phyloP scores from a whole-genome alignment of 2,888 invertebrate species.

The Halocaridina rubra region DNA sequence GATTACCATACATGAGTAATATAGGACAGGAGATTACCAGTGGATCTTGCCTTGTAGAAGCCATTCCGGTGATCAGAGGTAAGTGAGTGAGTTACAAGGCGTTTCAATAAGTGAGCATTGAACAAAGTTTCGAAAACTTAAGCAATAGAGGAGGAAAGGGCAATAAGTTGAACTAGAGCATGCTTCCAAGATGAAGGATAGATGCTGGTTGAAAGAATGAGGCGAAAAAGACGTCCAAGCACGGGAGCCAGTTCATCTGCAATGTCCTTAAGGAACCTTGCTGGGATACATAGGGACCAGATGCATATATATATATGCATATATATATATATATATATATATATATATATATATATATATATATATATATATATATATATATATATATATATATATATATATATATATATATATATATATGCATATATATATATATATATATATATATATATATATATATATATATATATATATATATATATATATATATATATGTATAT shows the following conservation, averaged over 20 bases:
- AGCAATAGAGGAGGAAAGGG: too few species aligned
- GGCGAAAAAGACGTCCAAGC: too few species aligned
- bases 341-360: slow-evolving; percentile 7
- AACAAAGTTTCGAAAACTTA: too few species aligned
- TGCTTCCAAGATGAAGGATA: too few species aligned
- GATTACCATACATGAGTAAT: too few species aligned
- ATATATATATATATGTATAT: slow-evolving; percentile 1
- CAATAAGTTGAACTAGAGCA: too few species aligned
- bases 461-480: slow-evolving; percentile 4
- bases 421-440: neutral
- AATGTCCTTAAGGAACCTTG: neutral
- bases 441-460: slow-evolving; percentile 1
- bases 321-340: neutral
- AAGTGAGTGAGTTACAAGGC: too few species aligned
- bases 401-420: neutral
- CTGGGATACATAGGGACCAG: neutral
- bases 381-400: slow-evolving; percentile 2
- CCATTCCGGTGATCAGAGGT: too few species aligned
- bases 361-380: neutral
- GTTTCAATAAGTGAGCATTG: too few species aligned
- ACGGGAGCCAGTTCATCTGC: neutral
- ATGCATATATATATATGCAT: neutral
- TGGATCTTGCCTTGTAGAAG: too few species aligned
- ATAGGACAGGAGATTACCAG: too few species aligned
- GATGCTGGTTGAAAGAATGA: too few species aligned